These are phyloP conservation scores for Leptosomus discolor DNA, from an alignment of 2,113 vertebrate species.

Conservation along the genomic window DNA sequence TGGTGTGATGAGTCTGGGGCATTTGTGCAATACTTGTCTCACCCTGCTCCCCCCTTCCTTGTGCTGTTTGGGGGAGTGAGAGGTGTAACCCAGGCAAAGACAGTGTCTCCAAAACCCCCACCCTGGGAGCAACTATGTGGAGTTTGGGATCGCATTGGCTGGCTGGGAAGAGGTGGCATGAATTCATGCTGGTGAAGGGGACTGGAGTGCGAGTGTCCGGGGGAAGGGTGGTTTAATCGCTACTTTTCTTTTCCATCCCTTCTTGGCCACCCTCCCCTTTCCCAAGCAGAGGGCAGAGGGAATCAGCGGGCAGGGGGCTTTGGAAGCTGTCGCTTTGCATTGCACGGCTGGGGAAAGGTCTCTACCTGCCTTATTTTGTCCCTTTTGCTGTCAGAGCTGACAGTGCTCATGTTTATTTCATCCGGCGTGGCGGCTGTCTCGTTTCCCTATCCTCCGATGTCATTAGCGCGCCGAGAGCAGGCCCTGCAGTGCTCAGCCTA, in stretches of 20 bases:
- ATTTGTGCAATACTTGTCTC: background rate
- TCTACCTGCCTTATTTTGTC: slow-evolving; percentile 86
- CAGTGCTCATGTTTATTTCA: slow-evolving; percentile 99
- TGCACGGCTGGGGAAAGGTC: slow-evolving; percentile 81
- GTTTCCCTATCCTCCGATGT: slow-evolving; percentile 94
- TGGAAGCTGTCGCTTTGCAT: slow-evolving; percentile 81
- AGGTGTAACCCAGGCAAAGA: background rate
- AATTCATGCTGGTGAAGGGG: slow-evolving; percentile 19
- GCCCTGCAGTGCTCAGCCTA: slow-evolving; percentile 90
- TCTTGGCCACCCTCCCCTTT: background rate
- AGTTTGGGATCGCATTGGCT: rapidly evolving
- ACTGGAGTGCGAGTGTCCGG: background rate
- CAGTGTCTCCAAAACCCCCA: background rate
- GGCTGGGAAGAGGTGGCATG: background rate
- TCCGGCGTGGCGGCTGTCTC: slow-evolving; percentile 87
- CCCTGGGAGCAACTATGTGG: rapidly evolving
- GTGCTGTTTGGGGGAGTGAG: background rate
- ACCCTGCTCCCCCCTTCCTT: background rate
- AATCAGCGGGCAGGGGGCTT: background rate
- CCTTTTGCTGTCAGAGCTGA: slow-evolving; percentile 90
- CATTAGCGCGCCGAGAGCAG: slow-evolving; percentile 90
- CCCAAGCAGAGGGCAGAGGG: background rate
- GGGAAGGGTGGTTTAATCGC: slow-evolving; percentile 24
- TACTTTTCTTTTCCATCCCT: background rate
- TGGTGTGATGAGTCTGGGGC: background rate